Conservation (phyloP, 2,113 vertebrate species). For the Grallaria varia region DNA sequence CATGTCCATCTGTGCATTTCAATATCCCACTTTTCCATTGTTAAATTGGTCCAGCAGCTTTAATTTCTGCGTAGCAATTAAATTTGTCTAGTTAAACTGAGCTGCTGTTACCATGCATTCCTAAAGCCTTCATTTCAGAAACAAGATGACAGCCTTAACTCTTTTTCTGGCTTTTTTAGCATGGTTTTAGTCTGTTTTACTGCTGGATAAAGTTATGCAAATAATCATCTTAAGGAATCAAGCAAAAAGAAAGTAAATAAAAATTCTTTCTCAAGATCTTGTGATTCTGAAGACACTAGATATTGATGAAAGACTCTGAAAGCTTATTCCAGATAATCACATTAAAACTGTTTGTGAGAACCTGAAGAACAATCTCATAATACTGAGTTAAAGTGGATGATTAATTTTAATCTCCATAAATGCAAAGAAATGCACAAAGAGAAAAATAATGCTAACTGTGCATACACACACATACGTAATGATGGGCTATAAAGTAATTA, state of each 20-base stretch:
- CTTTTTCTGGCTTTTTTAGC: not conserved
- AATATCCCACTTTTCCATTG: not conserved
- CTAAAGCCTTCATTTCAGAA: not conserved
- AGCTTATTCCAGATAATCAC: slow-evolving; percentile 7
- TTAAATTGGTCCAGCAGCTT: not conserved
- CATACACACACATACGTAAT: not conserved
- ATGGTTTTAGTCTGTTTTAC: not conserved
- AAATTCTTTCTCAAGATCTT: not conserved
- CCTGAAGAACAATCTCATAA: slow-evolving; percentile 25
- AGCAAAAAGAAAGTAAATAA: slow-evolving; percentile 1
- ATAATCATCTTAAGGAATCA: not conserved
- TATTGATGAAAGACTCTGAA: slow-evolving; percentile 13
- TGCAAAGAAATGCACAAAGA: not conserved
- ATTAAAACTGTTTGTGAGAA: slow-evolving; percentile 11
- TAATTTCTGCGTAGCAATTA: slow-evolving; percentile 27
- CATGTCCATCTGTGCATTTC: not conserved
- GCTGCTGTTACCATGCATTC: slow-evolving; percentile 3
- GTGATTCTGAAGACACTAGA: not conserved
- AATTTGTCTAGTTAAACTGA: slow-evolving; percentile 37
- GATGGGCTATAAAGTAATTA: not conserved
- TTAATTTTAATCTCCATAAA: slow-evolving; percentile 31
- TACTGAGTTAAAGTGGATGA: not conserved
- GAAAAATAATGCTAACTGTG: not conserved
- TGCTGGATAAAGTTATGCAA: slow-evolving; percentile 4
- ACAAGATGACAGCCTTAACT: not conserved